Evolutionary conservation across 2,888 invertebrate genomes (phyloP).

Genomic region (Lithosia quadra): DNA sequence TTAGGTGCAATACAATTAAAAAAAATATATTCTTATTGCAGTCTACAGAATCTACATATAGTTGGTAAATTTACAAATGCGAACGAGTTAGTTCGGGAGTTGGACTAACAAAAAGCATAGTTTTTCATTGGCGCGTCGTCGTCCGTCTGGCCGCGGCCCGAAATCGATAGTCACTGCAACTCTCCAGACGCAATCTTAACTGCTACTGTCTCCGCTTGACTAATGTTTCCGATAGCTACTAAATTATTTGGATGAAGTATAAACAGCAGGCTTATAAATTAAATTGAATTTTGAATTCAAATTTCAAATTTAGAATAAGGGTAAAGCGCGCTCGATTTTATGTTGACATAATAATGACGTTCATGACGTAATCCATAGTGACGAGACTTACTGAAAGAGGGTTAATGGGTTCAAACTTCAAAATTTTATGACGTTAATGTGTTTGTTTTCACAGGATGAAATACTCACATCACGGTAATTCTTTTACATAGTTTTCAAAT

Average conservation of each 20-base stretch:
- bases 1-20: slow-evolving; percentile 29
- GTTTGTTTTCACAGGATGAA: background rate
- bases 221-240: slow-evolving; percentile 42
- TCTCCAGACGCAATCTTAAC: slow-evolving; percentile 59
- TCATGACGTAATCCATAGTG: background rate
- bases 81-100: slow-evolving; percentile 58
- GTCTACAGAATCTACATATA: slow-evolving; percentile 47
- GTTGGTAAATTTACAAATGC: slow-evolving; percentile 56
- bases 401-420: background rate
- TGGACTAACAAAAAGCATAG: slow-evolving; percentile 72
- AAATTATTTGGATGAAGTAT: slow-evolving; percentile 17
- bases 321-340: slow-evolving; percentile 3
- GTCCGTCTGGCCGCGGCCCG: slow-evolving; percentile 69
- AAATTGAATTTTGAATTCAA: background rate
- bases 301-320: background rate
- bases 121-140: slow-evolving; percentile 77
- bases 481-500: background rate
- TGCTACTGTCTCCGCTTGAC: slow-evolving; percentile 45
- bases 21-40: slow-evolving; percentile 38
- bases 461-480: too few species aligned
- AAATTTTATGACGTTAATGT: background rate
- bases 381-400: background rate
- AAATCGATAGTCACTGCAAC: slow-evolving; percentile 76
- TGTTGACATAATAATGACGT: background rate
- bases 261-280: slow-evolving; percentile 8